These are phyloP conservation scores for Brenthis daphne DNA, from an alignment of 2,888 invertebrate species.

Conservation along the genomic window DNA sequence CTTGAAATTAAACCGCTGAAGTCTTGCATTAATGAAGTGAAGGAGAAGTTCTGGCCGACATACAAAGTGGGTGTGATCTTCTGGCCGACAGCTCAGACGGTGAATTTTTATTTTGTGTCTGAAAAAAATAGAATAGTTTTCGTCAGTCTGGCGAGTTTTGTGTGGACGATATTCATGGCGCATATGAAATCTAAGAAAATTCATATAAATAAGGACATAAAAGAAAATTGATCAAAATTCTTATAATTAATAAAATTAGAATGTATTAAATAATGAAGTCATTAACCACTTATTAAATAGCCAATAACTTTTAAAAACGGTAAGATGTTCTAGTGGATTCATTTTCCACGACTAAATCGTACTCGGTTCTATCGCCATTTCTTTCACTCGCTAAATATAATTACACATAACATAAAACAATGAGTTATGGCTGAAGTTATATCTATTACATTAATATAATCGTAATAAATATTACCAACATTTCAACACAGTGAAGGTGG, in stretches of 20 bases:
- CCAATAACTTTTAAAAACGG: no score
- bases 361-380: no score
- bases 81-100: conserved; percentile 88
- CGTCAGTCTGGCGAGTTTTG: conserved; percentile 86
- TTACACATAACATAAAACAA: no score
- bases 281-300: no score
- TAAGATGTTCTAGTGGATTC: no score
- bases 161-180: conserved; percentile 90
- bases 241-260: neutral
- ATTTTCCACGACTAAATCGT: no score
- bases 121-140: conserved; percentile 89
- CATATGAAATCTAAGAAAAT: conserved; percentile 83
- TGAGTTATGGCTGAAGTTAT: no score
- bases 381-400: no score
- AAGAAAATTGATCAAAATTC: neutral
- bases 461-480: no score
- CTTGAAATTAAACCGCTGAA: conserved; percentile 85
- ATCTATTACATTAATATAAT: no score
- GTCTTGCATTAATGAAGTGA: conserved; percentile 85
- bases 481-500: no score
- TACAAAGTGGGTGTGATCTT: conserved; percentile 85
- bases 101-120: conserved; percentile 87
- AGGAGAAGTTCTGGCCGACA: conserved; percentile 87
- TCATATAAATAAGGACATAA: neutral
- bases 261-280: neutral